Conservation (phyloP, 2,888 invertebrate species). For the Seira ritae region DNA sequence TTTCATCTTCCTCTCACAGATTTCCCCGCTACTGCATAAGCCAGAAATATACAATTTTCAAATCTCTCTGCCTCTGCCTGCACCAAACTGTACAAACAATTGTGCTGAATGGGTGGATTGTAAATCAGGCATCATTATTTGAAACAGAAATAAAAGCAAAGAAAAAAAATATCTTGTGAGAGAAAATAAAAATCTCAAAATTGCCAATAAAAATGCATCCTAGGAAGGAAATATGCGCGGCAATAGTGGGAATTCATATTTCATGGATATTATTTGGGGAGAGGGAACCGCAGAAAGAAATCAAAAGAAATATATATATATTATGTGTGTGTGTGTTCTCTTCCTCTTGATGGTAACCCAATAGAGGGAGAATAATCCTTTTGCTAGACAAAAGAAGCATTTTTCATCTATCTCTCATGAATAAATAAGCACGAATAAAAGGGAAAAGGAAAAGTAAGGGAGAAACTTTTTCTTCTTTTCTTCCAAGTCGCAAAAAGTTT, state of each 20-base stretch:
- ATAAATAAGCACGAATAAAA: conserved; percentile 60
- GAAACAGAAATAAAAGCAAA: neutral
- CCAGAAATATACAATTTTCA: too few species aligned
- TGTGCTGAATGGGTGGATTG: too few species aligned
- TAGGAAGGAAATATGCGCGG: neutral
- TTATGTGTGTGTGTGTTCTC: too few species aligned
- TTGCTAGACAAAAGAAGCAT: neutral
- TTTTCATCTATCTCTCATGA: conserved; percentile 57
- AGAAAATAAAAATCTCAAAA: neutral
- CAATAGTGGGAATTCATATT: conserved; percentile 1
- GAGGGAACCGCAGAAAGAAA: conserved; percentile 16
- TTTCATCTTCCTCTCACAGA: neutral
- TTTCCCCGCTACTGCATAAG: too few species aligned
- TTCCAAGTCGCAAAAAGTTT: conserved; percentile 1
- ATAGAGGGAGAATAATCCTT: neutral
- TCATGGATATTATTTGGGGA: neutral
- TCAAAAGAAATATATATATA: neutral
- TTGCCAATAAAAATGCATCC: conserved; percentile 11
- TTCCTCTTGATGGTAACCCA: conserved; percentile 1
- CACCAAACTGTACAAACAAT: too few species aligned
- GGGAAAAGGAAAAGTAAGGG: conserved; percentile 30
- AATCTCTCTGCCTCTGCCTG: too few species aligned
- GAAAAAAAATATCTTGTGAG: neutral
- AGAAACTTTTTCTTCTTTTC: conserved; percentile 7
- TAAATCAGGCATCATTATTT: too few species aligned